Evolutionary conservation across 2,113 vertebrate genomes (phyloP).

Genomic region (Oreochromis niloticus): DNA sequence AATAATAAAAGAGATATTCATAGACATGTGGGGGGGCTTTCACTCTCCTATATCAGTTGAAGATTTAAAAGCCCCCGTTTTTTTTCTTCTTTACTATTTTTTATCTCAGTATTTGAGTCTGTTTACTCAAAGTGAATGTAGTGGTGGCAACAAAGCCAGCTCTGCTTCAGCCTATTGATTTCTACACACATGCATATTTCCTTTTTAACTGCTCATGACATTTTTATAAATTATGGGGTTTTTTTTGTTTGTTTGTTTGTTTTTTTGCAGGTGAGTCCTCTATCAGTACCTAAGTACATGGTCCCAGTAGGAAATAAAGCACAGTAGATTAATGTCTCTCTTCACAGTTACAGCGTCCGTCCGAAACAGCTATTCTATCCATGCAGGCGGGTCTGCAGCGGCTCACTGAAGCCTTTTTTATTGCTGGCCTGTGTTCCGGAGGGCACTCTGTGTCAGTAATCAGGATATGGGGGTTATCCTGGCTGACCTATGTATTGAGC

Average conservation of each 20-base stretch:
- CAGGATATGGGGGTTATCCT: slow-evolving; percentile 82
- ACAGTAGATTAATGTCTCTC: neutral
- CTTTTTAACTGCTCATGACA: neutral
- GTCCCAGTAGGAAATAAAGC: neutral
- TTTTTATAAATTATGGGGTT: rapidly evolving
- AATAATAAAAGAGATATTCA: slow-evolving; percentile 75
- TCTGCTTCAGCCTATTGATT: slow-evolving; percentile 4
- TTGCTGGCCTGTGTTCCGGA: slow-evolving; percentile 63
- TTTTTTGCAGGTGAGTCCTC: neutral
- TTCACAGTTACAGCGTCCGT: neutral
- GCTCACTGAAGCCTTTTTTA: slow-evolving; percentile 55
- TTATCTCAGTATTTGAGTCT: slow-evolving; percentile 47
- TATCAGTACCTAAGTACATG: neutral
- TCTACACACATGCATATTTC: neutral
- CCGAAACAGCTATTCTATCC: neutral
- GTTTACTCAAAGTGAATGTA: slow-evolving; percentile 32
- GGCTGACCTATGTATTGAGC: slow-evolving; percentile 73
- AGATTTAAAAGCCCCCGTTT: slow-evolving; percentile 63
- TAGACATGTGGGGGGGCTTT: slow-evolving; percentile 43
- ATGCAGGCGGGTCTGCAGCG: slow-evolving; percentile 13
- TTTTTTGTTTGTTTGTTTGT: neutral
- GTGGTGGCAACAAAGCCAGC: slow-evolving; percentile 49
- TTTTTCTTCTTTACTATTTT: neutral
- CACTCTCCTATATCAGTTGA: slow-evolving; percentile 49
- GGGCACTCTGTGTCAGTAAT: slow-evolving; percentile 71